Conservation (phyloP, 2,113 vertebrate species). For the Pelodiscus sinensis region DNA sequence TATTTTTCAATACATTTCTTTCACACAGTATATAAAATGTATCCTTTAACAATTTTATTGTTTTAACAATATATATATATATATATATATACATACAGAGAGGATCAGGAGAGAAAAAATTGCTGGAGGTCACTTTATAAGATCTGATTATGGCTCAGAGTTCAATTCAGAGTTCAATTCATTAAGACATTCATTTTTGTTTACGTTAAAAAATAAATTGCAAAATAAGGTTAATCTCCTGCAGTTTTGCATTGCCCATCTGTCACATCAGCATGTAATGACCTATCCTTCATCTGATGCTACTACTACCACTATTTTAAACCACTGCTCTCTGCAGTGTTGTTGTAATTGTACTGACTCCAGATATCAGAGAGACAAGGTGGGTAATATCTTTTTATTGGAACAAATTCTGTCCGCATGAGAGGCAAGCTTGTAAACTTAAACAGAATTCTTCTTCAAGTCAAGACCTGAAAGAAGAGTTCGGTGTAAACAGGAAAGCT, state of each 20-base stretch:
- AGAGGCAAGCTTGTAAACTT: too few species aligned
- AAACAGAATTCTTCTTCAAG: too few species aligned
- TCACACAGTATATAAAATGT: neutral
- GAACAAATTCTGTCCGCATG: too few species aligned
- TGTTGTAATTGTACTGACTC: too few species aligned
- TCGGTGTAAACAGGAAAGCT: too few species aligned
- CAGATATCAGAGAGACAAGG: too few species aligned
- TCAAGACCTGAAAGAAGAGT: too few species aligned
- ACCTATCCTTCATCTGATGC: neutral
- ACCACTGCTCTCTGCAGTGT: too few species aligned
- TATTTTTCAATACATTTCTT: neutral
- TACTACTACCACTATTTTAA: neutral
- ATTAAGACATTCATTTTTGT: neutral
- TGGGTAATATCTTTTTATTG: too few species aligned
- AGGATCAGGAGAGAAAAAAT: neutral
- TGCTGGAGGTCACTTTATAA: neutral
- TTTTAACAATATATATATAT: neutral
- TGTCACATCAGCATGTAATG: neutral
- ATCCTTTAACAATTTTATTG: neutral
- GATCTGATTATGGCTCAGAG: neutral
- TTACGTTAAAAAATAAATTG: conserved; percentile 3
- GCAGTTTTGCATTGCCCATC: conserved; percentile 26
- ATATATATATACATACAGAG: neutral
- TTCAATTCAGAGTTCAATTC: neutral
- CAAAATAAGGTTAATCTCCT: conserved; percentile 25